These are phyloP conservation scores for Pyrrhura leucotis DNA, from an alignment of 2,797 vertebrate species.

Conservation along the genomic window DNA sequence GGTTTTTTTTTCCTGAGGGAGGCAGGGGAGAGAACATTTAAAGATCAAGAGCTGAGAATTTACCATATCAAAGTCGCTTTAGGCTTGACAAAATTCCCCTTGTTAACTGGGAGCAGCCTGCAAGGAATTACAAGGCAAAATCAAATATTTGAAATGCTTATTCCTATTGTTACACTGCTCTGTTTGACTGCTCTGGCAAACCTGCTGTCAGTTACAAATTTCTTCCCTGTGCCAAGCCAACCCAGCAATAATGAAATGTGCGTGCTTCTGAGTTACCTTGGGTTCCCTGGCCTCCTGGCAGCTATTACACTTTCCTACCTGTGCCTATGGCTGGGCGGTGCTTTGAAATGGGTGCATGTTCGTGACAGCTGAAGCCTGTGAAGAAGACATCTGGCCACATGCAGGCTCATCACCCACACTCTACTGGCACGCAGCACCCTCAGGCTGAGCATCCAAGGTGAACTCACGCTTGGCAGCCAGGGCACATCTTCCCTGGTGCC, in stretches of 20 bases:
- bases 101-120: constrained; percentile 24
- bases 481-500: background rate
- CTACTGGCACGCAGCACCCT: accelerated
- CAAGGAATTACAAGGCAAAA: constrained; percentile 49
- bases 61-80: background rate
- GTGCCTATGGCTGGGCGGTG: background rate
- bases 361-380: background rate
- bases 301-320: background rate
- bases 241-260: background rate
- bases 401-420: background rate
- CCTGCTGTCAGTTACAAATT: background rate
- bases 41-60: constrained; percentile 4
- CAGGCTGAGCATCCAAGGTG: background rate
- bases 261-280: background rate
- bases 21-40: background rate
- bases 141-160: constrained; percentile 58
- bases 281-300: background rate
- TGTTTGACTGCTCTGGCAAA: constrained; percentile 25
- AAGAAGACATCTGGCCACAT: background rate
- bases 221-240: background rate
- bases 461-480: accelerated
- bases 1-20: background rate
- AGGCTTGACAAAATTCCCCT: constrained; percentile 12
- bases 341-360: background rate
- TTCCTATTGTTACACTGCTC: constrained; percentile 11